Evolutionary conservation across 2,113 vertebrate species (phyloP).

Genomic region (Lycaon pictus): DNA sequence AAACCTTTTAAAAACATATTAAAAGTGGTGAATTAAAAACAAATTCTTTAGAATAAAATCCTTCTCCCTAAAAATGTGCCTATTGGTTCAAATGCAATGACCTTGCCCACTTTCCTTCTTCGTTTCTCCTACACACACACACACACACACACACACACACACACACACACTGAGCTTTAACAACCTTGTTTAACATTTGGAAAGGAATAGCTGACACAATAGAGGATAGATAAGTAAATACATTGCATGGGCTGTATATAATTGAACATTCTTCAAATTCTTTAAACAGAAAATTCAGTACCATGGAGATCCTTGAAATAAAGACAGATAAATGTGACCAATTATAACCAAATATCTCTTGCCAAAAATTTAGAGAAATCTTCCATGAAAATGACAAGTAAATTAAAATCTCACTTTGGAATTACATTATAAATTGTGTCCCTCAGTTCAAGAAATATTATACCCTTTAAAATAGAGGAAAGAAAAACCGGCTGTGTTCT

Average conservation of each 20-base stretch:
- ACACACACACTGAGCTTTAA: slow-evolving; percentile 8
- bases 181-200: slow-evolving; percentile 81
- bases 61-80: neutral
- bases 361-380: slow-evolving; percentile 64
- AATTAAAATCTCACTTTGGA: slow-evolving; percentile 65
- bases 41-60: slow-evolving; percentile 82
- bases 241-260: slow-evolving; percentile 79
- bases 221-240: slow-evolving; percentile 74
- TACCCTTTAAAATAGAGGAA: slow-evolving; percentile 20
- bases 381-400: slow-evolving; percentile 59
- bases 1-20: slow-evolving; percentile 77
- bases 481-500: neutral
- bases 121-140: neutral
- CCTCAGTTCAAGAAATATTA: slow-evolving; percentile 44
- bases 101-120: neutral
- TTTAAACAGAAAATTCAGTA: slow-evolving; percentile 84
- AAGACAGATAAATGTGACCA: slow-evolving; percentile 81
- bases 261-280: slow-evolving; percentile 85
- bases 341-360: slow-evolving; percentile 81
- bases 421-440: slow-evolving; percentile 48
- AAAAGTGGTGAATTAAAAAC: slow-evolving; percentile 82
- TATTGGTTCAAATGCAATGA: neutral
- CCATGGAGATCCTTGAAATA: slow-evolving; percentile 83
- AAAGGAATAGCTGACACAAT: slow-evolving; percentile 80
- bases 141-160: neutral